Evolutionary conservation across 2,797 vertebrate genomes (phyloP).

Genomic region (Brachyalestes nurse): DNA sequence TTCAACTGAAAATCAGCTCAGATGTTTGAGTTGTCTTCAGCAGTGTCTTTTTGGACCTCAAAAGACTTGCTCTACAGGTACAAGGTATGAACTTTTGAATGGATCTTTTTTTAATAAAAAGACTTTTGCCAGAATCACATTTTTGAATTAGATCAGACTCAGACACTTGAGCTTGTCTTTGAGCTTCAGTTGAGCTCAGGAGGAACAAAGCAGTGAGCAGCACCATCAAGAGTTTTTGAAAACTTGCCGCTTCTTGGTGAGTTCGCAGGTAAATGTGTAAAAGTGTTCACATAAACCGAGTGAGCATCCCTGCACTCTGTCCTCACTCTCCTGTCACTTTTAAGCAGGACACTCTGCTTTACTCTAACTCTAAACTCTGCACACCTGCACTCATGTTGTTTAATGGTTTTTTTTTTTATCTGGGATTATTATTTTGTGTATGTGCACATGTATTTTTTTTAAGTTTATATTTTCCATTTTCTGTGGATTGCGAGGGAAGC

Average conservation of each 20-base stretch:
- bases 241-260: neutral
- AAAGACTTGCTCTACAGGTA: neutral
- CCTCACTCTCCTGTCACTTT: neutral
- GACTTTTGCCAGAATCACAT: neutral
- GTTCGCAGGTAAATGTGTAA: neutral
- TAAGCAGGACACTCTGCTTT: neutral
- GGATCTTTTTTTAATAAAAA: neutral
- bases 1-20: neutral
- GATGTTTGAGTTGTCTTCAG: neutral
- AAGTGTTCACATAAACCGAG: neutral
- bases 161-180: neutral
- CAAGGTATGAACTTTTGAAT: slow-evolving; percentile 1
- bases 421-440: neutral
- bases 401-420: neutral
- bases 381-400: neutral
- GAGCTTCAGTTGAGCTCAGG: neutral
- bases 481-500: slow-evolving; percentile 3
- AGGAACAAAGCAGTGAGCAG: neutral
- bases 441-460: neutral
- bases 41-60: neutral
- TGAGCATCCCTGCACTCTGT: neutral
- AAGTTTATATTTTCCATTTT: too few species aligned
- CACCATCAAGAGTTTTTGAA: neutral
- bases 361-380: slow-evolving; percentile 16
- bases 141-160: neutral